Evolutionary conservation across 2,888 invertebrate species (phyloP), one percentile per base, ranked within the genome.

Genomic region (Cataglyphis cursor): DNA sequence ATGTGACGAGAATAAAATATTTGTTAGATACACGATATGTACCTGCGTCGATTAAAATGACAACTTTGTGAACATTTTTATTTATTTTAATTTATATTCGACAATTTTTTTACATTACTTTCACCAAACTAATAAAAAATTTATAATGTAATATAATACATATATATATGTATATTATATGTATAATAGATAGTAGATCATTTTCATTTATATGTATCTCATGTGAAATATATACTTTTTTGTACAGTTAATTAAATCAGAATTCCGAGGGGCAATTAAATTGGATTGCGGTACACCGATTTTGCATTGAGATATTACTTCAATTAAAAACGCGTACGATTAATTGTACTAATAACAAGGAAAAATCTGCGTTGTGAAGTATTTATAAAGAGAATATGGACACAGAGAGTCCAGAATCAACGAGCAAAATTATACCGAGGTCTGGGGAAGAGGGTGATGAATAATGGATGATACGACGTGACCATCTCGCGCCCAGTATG

Each of bases 381-480:
- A 89, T 90, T 89, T 88, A 89, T 86, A 81, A 82, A 84, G 75
- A 70, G 54, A 51, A 82, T 51, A 44, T 54, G 48, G 65, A 64
- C 73, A 65, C 2, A 51, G 51, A 51, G 80, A 24, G 87, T 21
- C 73, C 66, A 85, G 81, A 83, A 65, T 87, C 68, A 82, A 76
- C 82, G 85, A 84, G 86, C 82, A 85, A 87, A 84, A 87, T 81
- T 88, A 81, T 88, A 86, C 90, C 62, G 85, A 88, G 86, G 83
- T 85, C 72, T 75, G 68, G 82, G 88, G 91, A 93, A 93, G 91
- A 93, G 88, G 91, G 91, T 92, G 93, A 94, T 94, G 94, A 94
- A 94, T 94, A 94, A 94, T 94, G 93, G 92, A 94, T 94, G 91
- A 90, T 90, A 93, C 92, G 94, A 91, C 91, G 90, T 91, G 90